phyloP scores from a whole-genome alignment of 2,797 vertebrate genomes.

The Ctenosaura bakeri region DNA sequence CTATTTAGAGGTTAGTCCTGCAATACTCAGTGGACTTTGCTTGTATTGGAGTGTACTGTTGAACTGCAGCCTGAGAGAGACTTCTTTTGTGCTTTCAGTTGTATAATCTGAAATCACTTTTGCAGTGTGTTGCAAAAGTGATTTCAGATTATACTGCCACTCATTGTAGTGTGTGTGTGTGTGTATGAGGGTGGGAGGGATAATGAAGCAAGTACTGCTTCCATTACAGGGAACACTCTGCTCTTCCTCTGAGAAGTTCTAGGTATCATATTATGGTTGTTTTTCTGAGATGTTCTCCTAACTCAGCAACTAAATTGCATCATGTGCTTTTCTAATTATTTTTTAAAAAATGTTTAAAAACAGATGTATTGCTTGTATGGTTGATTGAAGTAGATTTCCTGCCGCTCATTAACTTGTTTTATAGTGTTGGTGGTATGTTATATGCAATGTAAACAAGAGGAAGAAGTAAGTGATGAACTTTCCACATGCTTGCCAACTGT shows the following conservation, averaged over 20 bases:
- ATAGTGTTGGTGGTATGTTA: background rate
- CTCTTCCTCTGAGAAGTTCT: background rate
- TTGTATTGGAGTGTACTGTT: background rate
- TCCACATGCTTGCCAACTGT: background rate
- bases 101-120: background rate
- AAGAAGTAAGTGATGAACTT: background rate
- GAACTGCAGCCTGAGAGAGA: background rate
- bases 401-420: background rate
- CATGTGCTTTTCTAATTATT: background rate
- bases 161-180: background rate
- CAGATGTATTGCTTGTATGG: background rate
- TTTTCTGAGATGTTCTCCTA: background rate
- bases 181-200: background rate
- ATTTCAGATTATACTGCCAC: no score
- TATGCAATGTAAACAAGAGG: background rate
- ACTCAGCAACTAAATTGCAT: background rate
- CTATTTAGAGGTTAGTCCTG: background rate
- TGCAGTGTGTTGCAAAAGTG: no score
- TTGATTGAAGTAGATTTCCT: background rate
- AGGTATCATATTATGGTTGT: background rate
- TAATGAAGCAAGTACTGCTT: background rate
- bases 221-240: background rate
- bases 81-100: background rate
- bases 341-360: background rate
- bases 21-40: background rate